These are phyloP conservation scores for Caenorhabditis auriculariae DNA, from an alignment of 2,888 invertebrate species.

Conservation along the genomic window DNA sequence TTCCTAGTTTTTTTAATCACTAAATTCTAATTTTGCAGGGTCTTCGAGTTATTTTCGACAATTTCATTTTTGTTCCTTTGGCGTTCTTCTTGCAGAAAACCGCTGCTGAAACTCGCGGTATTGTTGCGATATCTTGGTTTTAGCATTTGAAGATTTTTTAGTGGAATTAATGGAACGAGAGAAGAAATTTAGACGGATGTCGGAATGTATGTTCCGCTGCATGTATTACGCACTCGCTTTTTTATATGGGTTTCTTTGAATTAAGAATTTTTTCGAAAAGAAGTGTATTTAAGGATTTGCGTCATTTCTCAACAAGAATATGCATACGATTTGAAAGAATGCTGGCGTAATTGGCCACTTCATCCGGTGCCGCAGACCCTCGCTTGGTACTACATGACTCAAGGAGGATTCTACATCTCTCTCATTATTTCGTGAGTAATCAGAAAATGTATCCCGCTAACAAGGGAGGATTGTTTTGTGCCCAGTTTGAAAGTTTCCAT, in stretches of 20 bases:
- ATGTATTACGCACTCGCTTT: constrained; percentile 47
- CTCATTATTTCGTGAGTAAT: constrained; percentile 26
- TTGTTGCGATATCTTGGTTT: not conserved
- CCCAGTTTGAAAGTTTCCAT: not conserved
- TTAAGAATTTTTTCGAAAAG: not conserved
- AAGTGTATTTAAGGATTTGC: constrained; percentile 25
- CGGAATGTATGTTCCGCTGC: constrained; percentile 60
- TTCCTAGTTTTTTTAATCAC: not conserved
- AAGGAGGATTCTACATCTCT: constrained; percentile 32
- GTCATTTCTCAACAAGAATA: constrained; percentile 52
- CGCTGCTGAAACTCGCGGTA: constrained; percentile 10
- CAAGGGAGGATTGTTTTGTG: too few relatives aligned
- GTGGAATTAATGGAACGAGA: constrained; percentile 35
- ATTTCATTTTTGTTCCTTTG: constrained; percentile 19
- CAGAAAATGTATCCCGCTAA: too few relatives aligned
- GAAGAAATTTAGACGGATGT: constrained; percentile 57
- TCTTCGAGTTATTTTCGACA: constrained; percentile 27
- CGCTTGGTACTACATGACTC: constrained; percentile 70
- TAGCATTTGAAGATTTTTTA: constrained; percentile 7
- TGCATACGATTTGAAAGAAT: constrained; percentile 49
- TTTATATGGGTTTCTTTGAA: constrained; percentile 35
- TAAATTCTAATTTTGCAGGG: constrained; percentile 5
- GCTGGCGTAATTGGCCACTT: constrained; percentile 58
- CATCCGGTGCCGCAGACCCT: constrained; percentile 77
- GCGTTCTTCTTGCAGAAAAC: constrained; percentile 28